A percentile compares a stretch with the other conserved stretches of the same genome.
Conservation (phyloP, 1,140 invertebrate species). For the Proales similis region DNA sequence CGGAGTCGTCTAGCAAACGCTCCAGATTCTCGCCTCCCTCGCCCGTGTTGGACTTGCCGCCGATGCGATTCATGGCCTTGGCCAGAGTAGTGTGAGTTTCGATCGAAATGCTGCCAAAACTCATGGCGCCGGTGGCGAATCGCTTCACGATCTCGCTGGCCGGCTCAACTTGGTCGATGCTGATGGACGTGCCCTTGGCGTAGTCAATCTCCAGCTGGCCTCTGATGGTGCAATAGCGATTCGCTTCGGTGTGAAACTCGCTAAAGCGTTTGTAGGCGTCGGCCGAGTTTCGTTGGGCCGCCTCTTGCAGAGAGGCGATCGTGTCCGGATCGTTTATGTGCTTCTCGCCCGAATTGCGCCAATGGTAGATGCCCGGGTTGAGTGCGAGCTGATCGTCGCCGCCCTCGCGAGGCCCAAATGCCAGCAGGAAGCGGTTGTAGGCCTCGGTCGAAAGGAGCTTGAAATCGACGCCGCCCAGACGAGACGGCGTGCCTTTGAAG, state of each 20-base stretch:
- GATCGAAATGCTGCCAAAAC: conserved; percentile 80
- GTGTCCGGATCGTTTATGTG: conserved; percentile 84
- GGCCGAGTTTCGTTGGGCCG: conserved; percentile 69
- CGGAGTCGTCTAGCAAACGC: conserved; percentile 63
- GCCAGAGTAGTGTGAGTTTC: conserved; percentile 91
- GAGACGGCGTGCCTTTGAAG: conserved; percentile 86
- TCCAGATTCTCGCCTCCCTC: conserved; percentile 68
- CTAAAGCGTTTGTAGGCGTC: conserved; percentile 79
- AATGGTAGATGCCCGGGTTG: conserved; percentile 90
- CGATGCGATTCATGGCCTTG: conserved; percentile 90
- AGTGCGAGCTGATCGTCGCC: conserved; percentile 69
- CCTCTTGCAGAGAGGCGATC: conserved; percentile 45
- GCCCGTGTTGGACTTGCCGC: conserved; percentile 91
- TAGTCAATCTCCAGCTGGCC: conserved; percentile 80
- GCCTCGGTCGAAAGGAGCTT: conserved; percentile 74
- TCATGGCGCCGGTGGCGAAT: conserved; percentile 74
- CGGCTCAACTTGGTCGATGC: conserved; percentile 77
- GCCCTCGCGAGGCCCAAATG: conserved; percentile 44
- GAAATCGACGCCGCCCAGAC: conserved; percentile 85
- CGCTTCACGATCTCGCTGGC: conserved; percentile 90
- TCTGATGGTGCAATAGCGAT: conserved; percentile 76
- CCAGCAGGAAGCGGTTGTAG: conserved; percentile 52
- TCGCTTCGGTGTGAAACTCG: conserved; percentile 76
- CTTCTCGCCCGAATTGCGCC: conserved; percentile 90
- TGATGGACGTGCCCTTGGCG: conserved; percentile 61